A percentile compares a stretch with the other conserved stretches of the same genome.
Conservation (phyloP, 2,888 invertebrate genomes). For the Megamerina dolium region DNA sequence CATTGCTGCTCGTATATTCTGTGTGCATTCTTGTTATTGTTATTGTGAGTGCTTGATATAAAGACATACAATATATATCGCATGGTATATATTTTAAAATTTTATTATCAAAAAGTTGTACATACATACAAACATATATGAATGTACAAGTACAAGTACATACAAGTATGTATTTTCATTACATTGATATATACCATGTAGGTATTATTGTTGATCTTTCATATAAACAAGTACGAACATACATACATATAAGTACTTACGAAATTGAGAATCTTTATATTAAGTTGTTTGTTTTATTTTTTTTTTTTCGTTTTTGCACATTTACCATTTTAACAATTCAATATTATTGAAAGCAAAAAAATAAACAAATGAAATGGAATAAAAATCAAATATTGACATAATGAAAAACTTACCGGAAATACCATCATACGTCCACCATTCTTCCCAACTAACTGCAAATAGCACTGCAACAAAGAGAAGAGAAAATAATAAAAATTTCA, state of each 20-base stretch:
- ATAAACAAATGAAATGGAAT: neutral
- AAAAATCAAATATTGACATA: neutral
- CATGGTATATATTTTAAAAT: neutral
- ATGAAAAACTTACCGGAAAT: constrained; percentile 75
- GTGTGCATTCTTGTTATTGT: no score
- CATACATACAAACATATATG: neutral
- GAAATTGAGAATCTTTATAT: no score
- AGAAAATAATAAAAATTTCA: no score
- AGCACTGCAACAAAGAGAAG: constrained; percentile 31
- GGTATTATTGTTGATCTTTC: neutral
- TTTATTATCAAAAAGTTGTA: neutral
- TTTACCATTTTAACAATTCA: constrained; percentile 2
- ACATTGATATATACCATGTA: no score
- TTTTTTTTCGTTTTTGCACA: no score
- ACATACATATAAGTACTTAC: neutral
- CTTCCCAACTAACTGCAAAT: constrained; percentile 71
- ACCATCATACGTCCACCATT: constrained; percentile 95
- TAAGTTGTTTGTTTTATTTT: no score
- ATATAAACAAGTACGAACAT: neutral
- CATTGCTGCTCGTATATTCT: no score
- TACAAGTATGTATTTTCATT: no score
- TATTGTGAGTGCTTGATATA: no score
- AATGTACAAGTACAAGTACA: neutral
- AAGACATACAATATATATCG: no score
- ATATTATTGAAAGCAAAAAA: no score